These are phyloP conservation scores for Pandion haliaetus DNA, from an alignment of 2,113 vertebrate genomes.

Conservation along the genomic window DNA sequence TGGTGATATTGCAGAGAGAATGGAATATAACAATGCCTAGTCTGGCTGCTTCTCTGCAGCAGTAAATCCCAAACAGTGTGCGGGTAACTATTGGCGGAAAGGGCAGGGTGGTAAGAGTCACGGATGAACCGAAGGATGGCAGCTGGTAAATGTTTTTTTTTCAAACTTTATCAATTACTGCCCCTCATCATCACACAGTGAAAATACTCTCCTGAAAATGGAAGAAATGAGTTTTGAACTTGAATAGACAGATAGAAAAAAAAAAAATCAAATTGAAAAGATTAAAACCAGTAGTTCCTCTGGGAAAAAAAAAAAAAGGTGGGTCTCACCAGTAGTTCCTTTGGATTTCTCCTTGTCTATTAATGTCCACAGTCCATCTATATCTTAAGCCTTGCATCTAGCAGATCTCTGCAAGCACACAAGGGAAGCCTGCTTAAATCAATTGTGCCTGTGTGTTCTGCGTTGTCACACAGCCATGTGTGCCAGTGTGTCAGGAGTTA, in stretches of 20 bases:
- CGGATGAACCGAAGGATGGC: neutral
- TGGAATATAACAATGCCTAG: neutral
- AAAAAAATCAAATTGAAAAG: neutral
- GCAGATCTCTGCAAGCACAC: neutral
- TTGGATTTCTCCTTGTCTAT: neutral
- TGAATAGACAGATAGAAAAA: neutral
- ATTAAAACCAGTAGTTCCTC: neutral
- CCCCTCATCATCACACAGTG: neutral
- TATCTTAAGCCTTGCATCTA: neutral
- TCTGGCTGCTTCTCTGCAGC: neutral
- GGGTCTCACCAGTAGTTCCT: neutral
- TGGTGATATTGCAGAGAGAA: neutral
- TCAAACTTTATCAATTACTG: neutral
- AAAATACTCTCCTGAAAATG: neutral
- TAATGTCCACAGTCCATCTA: neutral
- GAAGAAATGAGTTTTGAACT: neutral
- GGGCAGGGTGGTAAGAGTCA: neutral
- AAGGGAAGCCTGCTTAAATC: neutral
- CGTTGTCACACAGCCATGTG: accelerated
- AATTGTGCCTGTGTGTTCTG: neutral
- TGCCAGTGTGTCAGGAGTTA: neutral
- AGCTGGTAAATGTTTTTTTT: neutral
- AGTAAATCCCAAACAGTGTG: neutral
- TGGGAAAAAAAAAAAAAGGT: neutral
- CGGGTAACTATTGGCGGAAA: neutral